Conservation (phyloP, 2,888 invertebrate species). For the Calliopum simillimum region DNA sequence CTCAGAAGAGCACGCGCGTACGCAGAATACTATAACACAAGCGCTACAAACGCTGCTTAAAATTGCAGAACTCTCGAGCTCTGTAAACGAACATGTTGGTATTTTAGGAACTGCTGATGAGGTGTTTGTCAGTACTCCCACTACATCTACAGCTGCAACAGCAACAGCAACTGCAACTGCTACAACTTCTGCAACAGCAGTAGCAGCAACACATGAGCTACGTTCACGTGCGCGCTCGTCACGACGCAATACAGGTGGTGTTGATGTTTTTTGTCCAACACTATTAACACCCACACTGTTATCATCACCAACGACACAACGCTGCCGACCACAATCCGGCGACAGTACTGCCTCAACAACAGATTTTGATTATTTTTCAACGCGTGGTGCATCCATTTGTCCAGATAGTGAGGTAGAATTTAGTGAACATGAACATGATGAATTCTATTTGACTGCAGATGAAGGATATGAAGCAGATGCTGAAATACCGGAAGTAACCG, state of each 20-base stretch:
- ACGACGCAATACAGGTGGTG: neutral
- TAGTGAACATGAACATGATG: constrained; percentile 64
- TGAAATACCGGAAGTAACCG: constrained; percentile 63
- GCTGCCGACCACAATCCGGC: constrained; percentile 51
- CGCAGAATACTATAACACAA: constrained; percentile 61
- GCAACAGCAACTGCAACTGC: neutral
- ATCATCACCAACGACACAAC: neutral
- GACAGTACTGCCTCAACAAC: constrained; percentile 56
- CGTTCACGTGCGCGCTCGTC: constrained; percentile 45
- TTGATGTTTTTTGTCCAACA: constrained; percentile 9
- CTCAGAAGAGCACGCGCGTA: constrained; percentile 56
- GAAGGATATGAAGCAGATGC: constrained; percentile 68
- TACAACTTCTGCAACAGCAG: neutral
- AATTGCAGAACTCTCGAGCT: constrained; percentile 60
- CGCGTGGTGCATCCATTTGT: constrained; percentile 58
- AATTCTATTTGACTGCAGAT: constrained; percentile 63
- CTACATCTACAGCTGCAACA: constrained; percentile 42
- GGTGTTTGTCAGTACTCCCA: constrained; percentile 25
- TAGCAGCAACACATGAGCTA: constrained; percentile 42
- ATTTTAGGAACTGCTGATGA: constrained; percentile 16
- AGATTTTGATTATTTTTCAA: constrained; percentile 63
- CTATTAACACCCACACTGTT: neutral
- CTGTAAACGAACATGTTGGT: constrained; percentile 51
- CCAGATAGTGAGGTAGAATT: constrained; percentile 64
- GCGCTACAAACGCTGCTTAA: constrained; percentile 64